Evolutionary conservation across 2,888 invertebrate species (phyloP), one percentile per base, ranked within the genome.

Genomic region (Drosophila falleni): DNA sequence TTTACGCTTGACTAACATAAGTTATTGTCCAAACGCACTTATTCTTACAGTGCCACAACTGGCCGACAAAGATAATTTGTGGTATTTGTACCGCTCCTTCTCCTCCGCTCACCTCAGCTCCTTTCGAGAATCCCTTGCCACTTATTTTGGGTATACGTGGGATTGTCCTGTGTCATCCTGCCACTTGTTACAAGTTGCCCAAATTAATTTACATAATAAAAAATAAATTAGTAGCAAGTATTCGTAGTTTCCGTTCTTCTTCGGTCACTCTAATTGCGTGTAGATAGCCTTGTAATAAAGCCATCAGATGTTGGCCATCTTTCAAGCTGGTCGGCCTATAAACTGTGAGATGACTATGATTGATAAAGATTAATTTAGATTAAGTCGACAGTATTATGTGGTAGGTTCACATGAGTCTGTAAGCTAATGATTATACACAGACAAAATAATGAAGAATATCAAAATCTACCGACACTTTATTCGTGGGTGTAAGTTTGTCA

Each of bases 1-100:
- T 87, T 87, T 87, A 87, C 87, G 89, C 87, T 89, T 89, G 89
- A 81, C 74, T 87, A 80, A 80, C 89, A 89, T 83, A 88, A 88
- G 89, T 89, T 89, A 89, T 88, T 81, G 78, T 77, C 73, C 73
- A 73, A 76, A 81, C 80, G 78, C 77, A 78, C 77, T 80, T 71
- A 68, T 70, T 70, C 37, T 26, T 64, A 54, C 62, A 63, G 44
- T 55, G 59, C 65, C 80, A 73, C 70, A 78, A 71, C 84, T 84
- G 85, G 73, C 23, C 67, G 55, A 37, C 71, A 58, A 54, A 75
- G 89, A 87, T 89, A 89, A 85, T 81, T 72, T 81, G 69, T 63
- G 83, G 68, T 51, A 61, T 47, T 50, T 54, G 16, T 11, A 16
- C 42, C 5, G 10, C 23, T 19, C 13, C 16, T 8, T 1, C 58